Percentiles rank a stretch among this genome's conserved stretches.
Evolutionary conservation across 2,113 vertebrate species (phyloP).

Genomic region (Strix aluco): DNA sequence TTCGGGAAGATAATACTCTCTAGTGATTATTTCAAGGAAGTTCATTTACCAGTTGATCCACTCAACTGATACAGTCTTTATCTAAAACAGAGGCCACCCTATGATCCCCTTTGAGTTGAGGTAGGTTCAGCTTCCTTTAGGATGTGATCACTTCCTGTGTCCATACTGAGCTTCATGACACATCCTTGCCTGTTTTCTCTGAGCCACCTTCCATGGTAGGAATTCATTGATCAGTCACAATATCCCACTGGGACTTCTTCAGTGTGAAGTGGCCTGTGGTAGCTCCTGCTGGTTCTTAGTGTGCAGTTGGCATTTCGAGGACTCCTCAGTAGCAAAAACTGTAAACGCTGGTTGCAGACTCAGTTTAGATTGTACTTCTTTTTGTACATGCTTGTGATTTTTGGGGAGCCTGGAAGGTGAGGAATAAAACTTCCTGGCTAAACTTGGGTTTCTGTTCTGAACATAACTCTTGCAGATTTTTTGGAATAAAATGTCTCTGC

Average conservation of each 20-base stretch:
- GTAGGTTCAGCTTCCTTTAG: background rate
- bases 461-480: background rate
- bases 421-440: background rate
- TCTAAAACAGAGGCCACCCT: background rate
- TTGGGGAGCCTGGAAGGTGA: background rate
- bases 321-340: background rate
- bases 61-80: background rate
- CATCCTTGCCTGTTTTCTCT: background rate
- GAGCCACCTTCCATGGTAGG: background rate
- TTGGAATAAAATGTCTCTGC: background rate
- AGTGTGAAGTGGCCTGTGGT: background rate
- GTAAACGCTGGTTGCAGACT: background rate
- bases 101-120: background rate
- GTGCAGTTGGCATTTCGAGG: background rate
- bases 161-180: background rate
- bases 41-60: background rate
- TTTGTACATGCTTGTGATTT: background rate
- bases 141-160: background rate
- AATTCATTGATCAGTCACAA: background rate
- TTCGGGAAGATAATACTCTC: background rate
- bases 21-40: background rate
- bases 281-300: background rate
- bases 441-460: background rate
- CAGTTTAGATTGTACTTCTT: background rate
- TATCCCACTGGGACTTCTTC: background rate